phyloP scores from a whole-genome alignment of 1,140 invertebrate species.

The Neodiprion lecontei region DNA sequence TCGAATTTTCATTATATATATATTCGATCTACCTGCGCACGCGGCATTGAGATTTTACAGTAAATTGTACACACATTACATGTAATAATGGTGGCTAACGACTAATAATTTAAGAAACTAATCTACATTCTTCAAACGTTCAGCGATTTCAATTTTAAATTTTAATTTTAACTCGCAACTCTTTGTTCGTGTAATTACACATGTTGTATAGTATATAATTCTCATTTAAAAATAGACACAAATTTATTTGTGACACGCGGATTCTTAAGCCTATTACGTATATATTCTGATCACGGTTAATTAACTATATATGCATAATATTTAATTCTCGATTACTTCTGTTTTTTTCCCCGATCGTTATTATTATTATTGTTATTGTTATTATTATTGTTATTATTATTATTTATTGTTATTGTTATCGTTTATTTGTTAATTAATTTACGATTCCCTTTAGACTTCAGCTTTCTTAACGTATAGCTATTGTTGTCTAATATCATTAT shows the following conservation, averaged over 20 bases:
- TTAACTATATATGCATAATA: background rate
- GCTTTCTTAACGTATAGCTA: background rate
- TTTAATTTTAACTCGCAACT: background rate
- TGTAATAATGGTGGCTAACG: constrained; percentile 21
- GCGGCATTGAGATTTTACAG: no score
- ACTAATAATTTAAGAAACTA: constrained; percentile 43
- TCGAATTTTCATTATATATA: background rate
- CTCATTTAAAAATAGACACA: constrained; percentile 61
- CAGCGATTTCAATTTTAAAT: background rate
- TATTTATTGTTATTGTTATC: constrained; percentile 8
- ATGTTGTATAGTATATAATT: background rate
- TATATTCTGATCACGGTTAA: constrained; percentile 60
- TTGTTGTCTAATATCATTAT: no score
- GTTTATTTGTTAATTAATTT: background rate
- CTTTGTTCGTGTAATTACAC: background rate
- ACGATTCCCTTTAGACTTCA: background rate
- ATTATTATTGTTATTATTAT: background rate
- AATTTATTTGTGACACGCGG: constrained; percentile 53
- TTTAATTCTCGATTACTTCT: background rate
- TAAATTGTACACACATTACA: no score
- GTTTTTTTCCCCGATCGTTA: background rate
- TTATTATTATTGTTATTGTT: background rate
- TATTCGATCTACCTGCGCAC: no score
- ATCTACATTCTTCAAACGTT: constrained; percentile 24
- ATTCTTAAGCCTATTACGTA: constrained; percentile 60